Percentiles rank a stretch among this genome's conserved stretches.
These are phyloP conservation scores for Thamnophis sirtalis DNA, from an alignment of 2,113 vertebrate genomes.

Conservation along the genomic window DNA sequence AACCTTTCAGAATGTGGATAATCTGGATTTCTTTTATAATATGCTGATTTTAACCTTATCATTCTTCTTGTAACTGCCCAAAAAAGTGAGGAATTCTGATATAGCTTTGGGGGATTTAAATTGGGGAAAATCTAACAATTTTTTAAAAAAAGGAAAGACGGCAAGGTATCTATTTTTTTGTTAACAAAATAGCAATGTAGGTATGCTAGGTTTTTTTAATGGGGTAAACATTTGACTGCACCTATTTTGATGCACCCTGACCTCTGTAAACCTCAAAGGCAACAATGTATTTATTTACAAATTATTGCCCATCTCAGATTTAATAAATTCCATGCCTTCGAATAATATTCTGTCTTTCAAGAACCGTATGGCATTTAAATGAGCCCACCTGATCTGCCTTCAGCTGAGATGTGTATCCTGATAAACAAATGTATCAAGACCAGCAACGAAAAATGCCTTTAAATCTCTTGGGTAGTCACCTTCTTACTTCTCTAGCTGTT, in stretches of 20 bases:
- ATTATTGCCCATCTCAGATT: background rate
- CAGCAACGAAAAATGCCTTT: background rate
- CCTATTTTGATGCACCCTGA: background rate
- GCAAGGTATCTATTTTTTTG: background rate
- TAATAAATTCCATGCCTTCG: background rate
- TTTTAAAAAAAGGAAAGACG: background rate
- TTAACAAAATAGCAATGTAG: background rate
- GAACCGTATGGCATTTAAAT: background rate
- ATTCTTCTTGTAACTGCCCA: background rate
- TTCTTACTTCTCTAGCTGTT: background rate
- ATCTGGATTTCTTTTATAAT: background rate
- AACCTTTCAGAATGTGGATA: background rate
- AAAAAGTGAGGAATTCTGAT: background rate
- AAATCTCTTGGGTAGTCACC: constrained; percentile 2
- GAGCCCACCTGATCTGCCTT: background rate
- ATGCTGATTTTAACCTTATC: background rate
- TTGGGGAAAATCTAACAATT: background rate
- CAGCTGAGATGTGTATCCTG: background rate
- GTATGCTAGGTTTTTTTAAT: background rate
- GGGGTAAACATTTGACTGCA: background rate
- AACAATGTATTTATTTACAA: background rate
- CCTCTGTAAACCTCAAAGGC: background rate
- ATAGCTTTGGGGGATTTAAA: background rate
- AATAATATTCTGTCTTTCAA: background rate
- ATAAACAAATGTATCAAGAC: background rate